phyloP scores from a whole-genome alignment of 2,797 vertebrate species.

The Sebastes taczanowskii region DNA sequence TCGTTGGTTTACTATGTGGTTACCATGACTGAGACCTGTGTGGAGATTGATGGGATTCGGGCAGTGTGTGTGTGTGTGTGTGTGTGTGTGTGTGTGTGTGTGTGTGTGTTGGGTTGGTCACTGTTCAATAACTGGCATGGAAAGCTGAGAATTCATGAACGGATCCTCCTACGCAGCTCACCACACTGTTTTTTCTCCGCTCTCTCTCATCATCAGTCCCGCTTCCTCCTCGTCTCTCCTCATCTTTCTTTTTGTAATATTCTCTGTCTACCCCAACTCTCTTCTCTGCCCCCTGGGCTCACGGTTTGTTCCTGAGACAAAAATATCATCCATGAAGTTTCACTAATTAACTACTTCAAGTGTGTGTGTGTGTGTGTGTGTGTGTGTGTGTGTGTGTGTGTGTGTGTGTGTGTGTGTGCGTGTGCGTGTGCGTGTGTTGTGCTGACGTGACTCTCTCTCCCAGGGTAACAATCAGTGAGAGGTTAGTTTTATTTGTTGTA shows the following conservation, averaged over 20 bases:
- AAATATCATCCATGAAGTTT: conserved; percentile 69
- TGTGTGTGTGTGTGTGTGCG: background rate
- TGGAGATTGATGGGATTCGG: background rate
- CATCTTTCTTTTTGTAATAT: conserved; percentile 41
- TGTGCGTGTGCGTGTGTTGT: background rate
- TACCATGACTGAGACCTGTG: background rate
- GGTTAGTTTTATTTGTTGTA: conserved; percentile 65
- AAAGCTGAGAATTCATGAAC: background rate
- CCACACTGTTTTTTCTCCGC: conserved; percentile 1
- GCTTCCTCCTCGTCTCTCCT: conserved; percentile 20
- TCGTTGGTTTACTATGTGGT: background rate
- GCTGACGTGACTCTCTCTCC: conserved; percentile 38
- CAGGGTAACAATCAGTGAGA: conserved; percentile 60
- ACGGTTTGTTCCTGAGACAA: conserved; percentile 68
- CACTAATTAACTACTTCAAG: conserved; percentile 59
- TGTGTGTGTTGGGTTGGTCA: background rate
- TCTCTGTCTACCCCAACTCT: conserved; percentile 39
- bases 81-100: too few species aligned
- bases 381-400: background rate
- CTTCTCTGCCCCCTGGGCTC: conserved; percentile 47
- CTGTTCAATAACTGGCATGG: background rate
- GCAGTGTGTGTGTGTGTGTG: background rate
- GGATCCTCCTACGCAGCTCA: background rate
- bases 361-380: background rate
- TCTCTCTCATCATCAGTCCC: conserved; percentile 24